Evolutionary conservation across 2,113 vertebrate genomes (phyloP), one percentile per base, ranked within the genome.

Genomic region (Calyptomena viridis): DNA sequence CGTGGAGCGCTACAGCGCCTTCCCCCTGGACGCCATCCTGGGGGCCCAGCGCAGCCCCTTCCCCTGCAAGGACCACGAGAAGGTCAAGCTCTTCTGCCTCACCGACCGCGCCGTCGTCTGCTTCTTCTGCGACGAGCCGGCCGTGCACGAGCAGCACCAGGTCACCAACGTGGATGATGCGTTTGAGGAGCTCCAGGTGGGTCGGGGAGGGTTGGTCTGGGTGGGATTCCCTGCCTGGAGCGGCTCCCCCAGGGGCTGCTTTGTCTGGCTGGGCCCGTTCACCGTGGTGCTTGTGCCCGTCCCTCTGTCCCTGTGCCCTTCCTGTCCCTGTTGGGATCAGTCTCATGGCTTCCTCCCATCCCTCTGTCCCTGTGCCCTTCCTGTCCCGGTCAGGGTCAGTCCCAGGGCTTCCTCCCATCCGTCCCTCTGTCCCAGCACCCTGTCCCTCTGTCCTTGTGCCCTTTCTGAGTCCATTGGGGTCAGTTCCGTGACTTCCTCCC

Each of bases 61-160:
- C 92, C 98, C 99, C 67, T 99, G 99, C 98, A 99, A 99, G 96
- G 99, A 99, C 97, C 99, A 99, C 75, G 99, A 99, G 97, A 99
- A 99, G 98, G 99, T 99, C 95, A 99, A 99, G 97, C 99, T 99
- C 95, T 99, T 99, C 98, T 99, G 99, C 98, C 99, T 99, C 83
- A 99, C 98, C 0, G 99, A 99, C 98, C 99, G 99, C 42, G 98
- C 98, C 12, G 97, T 99, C 37, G 98, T 99, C 95, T 99, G 99
- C 97, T 99, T 99, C 98, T 99, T 99, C 98, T 99, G 99, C 3
- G 99, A 99, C 18, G 98, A 99, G 93, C 99, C 99, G 0, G 99
- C 99, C 6, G 77, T 99, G 68, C 99, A 99, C 60, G 99, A 99
- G 97, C 99, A 99, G 97, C 99, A 99, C 97, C 99, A 99, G 95